Conservation (phyloP, 2,113 vertebrate genomes). For the Thamnaconus septentrionalis region DNA sequence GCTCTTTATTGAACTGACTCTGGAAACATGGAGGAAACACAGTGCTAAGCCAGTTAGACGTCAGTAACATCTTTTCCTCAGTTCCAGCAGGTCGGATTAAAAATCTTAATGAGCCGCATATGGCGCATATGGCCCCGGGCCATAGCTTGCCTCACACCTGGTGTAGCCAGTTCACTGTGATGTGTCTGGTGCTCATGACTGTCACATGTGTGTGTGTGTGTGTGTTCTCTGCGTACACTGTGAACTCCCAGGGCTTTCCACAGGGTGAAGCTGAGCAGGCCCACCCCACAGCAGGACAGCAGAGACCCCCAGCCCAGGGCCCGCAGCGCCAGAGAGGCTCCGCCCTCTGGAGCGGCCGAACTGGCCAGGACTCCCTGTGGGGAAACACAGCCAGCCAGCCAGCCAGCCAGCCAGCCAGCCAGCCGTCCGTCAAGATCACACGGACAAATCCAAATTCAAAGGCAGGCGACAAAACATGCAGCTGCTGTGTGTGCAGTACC, state of each 20-base stretch:
- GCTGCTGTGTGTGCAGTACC: slow-evolving; percentile 65
- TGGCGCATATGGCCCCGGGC: too few relatives aligned
- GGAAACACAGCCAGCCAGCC: slow-evolving; percentile 1
- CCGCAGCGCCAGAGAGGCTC: slow-evolving; percentile 85
- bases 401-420: too few relatives aligned
- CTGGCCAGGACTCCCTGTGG: slow-evolving; percentile 81
- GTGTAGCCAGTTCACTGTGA: background rate
- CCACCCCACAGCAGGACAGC: slow-evolving; percentile 89
- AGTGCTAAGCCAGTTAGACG: too few relatives aligned
- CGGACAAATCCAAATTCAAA: too few relatives aligned
- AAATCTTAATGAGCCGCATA: too few relatives aligned
- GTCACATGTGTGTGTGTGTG: too few relatives aligned
- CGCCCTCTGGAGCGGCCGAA: slow-evolving; percentile 81
- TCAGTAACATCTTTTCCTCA: too few relatives aligned
- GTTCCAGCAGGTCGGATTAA: too few relatives aligned
- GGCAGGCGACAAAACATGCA: too few relatives aligned
- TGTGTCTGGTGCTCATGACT: background rate
- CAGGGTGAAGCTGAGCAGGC: slow-evolving; percentile 81
- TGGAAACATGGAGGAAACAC: too few relatives aligned
- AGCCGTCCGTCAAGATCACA: too few relatives aligned
- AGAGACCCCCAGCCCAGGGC: slow-evolving; percentile 92
- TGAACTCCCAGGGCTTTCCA: slow-evolving; percentile 90
- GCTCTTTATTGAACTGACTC: too few relatives aligned
- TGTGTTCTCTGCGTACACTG: slow-evolving; percentile 76
- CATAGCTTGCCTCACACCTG: background rate